Evolutionary conservation across 1,140 invertebrate genomes (phyloP).

Genomic region (Scaptodrosophila lebanonensis): DNA sequence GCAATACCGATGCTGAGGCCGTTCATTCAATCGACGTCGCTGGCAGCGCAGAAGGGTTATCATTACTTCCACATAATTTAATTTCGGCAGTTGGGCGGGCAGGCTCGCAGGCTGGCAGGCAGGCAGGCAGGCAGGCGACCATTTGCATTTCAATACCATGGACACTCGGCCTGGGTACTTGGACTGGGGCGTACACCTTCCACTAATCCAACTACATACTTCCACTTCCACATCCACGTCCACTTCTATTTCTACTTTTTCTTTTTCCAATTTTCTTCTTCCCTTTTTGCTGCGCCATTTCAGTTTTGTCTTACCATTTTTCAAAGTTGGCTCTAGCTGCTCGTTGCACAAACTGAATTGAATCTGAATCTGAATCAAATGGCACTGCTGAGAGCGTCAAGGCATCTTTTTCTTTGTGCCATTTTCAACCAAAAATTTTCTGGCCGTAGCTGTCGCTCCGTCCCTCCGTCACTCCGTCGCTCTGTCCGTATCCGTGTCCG

Average conservation of each 20-base stretch:
- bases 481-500: too few relatives aligned
- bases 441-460: too few relatives aligned
- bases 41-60: slow-evolving; percentile 62
- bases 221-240: too few relatives aligned
- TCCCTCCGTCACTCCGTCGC: too few relatives aligned
- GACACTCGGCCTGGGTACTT: neutral
- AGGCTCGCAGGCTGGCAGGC: too few relatives aligned
- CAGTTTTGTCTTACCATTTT: slow-evolving; percentile 51
- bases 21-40: slow-evolving; percentile 40
- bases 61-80: slow-evolving; percentile 77
- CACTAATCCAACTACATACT: too few relatives aligned
- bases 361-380: too few relatives aligned
- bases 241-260: slow-evolving; percentile 3
- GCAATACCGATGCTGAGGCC: slow-evolving; percentile 3
- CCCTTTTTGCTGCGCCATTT: slow-evolving; percentile 8
- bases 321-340: slow-evolving; percentile 62
- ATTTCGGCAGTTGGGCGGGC: too few relatives aligned
- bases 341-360: slow-evolving; percentile 73
- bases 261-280: slow-evolving; percentile 10
- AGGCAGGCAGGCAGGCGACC: slow-evolving; percentile 65
- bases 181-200: too few relatives aligned
- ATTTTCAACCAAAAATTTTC: too few relatives aligned
- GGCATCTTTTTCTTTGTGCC: too few relatives aligned
- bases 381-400: too few relatives aligned
- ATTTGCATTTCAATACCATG: slow-evolving; percentile 74